Conservation (phyloP, 1,140 invertebrate species). For the Drosophila equinoxialis region DNA sequence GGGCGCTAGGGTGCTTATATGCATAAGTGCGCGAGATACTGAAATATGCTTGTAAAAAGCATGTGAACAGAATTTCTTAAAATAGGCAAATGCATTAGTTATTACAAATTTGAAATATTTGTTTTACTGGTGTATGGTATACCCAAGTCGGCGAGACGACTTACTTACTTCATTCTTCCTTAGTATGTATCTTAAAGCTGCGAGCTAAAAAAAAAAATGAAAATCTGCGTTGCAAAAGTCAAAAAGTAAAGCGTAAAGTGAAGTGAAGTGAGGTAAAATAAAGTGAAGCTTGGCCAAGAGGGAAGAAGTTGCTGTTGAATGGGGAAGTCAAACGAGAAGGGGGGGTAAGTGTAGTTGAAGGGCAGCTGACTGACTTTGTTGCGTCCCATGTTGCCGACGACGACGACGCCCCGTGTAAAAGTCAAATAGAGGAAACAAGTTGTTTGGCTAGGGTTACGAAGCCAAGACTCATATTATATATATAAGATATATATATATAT, state of each 20-base stretch:
- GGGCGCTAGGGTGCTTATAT: no score
- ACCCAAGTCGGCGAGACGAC: no score
- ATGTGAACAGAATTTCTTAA: no score
- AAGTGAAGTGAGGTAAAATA: slow-evolving; percentile 43
- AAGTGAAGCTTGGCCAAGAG: slow-evolving; percentile 35
- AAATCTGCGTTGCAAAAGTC: slow-evolving; percentile 36
- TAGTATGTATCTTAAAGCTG: slow-evolving; percentile 20
- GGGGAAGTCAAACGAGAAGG: slow-evolving; percentile 9
- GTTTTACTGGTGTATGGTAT: no score
- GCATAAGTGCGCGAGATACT: no score
- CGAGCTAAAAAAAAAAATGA: slow-evolving; percentile 1
- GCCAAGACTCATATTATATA: slow-evolving; percentile 30
- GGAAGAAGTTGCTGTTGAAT: background rate
- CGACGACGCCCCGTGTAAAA: slow-evolving; percentile 68
- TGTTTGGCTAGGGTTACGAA: slow-evolving; percentile 69
- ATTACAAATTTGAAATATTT: no score
- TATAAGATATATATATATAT: slow-evolving; percentile 27
- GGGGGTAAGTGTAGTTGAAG: slow-evolving; percentile 10
- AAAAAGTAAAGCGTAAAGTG: slow-evolving; percentile 23
- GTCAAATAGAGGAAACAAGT: slow-evolving; percentile 80
- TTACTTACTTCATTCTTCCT: no score
- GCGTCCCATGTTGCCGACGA: slow-evolving; percentile 22
- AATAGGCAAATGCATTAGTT: no score
- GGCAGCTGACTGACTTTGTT: slow-evolving; percentile 32
- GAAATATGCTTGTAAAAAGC: no score